Conservation (phyloP, 2,888 invertebrate species). For the Horisme vitalbata region DNA sequence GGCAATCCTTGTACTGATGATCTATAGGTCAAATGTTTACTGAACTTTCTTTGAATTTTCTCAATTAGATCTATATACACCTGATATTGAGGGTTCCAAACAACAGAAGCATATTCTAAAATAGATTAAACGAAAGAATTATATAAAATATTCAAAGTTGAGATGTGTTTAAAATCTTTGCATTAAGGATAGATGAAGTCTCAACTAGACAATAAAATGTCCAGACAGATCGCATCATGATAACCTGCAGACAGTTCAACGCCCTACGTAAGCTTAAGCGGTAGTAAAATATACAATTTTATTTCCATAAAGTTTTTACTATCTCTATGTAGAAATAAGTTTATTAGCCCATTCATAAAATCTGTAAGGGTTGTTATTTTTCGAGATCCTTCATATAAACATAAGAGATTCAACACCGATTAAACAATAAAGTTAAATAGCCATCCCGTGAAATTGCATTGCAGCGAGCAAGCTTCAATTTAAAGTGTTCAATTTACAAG, state of each 20-base stretch:
- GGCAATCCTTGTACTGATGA: no score
- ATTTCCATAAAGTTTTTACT: background rate
- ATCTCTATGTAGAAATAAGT: no score
- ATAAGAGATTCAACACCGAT: background rate
- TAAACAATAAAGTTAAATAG: conserved; percentile 13
- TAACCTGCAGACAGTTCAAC: conserved; percentile 35
- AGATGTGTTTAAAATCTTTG: background rate
- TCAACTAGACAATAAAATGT: conserved; percentile 1
- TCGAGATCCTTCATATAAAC: no score
- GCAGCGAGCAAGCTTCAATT: conserved; percentile 23
- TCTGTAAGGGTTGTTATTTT: no score
- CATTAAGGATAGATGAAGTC: background rate
- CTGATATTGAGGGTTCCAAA: no score
- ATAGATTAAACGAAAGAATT: no score
- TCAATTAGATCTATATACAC: no score
- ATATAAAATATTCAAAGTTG: no score
- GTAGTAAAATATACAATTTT: background rate
- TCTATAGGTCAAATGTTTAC: no score
- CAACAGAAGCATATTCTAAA: no score
- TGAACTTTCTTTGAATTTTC: no score
- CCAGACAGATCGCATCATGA: conserved; percentile 13
- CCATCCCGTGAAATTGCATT: conserved; percentile 18
- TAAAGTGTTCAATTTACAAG: conserved; percentile 29
- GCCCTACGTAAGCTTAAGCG: conserved; percentile 13
- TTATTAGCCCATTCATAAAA: no score